Percentiles rank a stretch among this genome's conserved stretches.
These are phyloP conservation scores for Sebastes kiyomatsui DNA, from an alignment of 2,797 vertebrate species.

Conservation along the genomic window DNA sequence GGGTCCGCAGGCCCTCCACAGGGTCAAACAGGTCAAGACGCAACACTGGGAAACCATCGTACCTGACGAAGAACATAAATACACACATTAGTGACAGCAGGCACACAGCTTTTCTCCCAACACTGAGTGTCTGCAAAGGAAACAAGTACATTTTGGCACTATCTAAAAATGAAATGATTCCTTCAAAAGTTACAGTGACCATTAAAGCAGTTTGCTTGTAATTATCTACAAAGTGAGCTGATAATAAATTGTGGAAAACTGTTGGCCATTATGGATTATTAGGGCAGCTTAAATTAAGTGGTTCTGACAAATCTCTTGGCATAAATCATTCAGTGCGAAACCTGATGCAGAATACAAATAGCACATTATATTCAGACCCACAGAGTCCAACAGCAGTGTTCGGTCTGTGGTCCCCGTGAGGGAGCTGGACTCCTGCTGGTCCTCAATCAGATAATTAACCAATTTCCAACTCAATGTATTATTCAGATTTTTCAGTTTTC, in stretches of 20 bases:
- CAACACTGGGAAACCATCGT: slow-evolving; percentile 94
- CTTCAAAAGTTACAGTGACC: background rate
- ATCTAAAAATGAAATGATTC: background rate
- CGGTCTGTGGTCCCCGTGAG: background rate
- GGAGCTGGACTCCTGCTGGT: slow-evolving; percentile 27
- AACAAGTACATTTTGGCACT: background rate
- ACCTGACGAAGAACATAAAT: slow-evolving; percentile 79
- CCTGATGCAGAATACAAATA: slow-evolving; percentile 28
- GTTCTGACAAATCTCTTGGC: background rate
- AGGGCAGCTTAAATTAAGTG: background rate
- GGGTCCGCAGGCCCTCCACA: slow-evolving; percentile 84
- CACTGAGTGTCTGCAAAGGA: background rate
- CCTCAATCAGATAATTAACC: background rate
- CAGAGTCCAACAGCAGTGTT: background rate
- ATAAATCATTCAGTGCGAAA: slow-evolving; percentile 10
- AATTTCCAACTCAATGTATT: background rate
- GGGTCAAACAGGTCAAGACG: slow-evolving; percentile 92
- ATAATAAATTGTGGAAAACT: slow-evolving; percentile 4
- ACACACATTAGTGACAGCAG: background rate
- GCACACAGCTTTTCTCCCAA: background rate
- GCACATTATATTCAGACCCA: background rate
- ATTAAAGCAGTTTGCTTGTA: background rate
- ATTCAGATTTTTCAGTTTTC: background rate
- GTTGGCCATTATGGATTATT: slow-evolving; percentile 8
- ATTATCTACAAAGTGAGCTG: slow-evolving; percentile 11